Evolutionary conservation across 30 jellyfish, hydroid and myxozoan species (phyloP).

Genomic region (Hydractinia echinata): DNA sequence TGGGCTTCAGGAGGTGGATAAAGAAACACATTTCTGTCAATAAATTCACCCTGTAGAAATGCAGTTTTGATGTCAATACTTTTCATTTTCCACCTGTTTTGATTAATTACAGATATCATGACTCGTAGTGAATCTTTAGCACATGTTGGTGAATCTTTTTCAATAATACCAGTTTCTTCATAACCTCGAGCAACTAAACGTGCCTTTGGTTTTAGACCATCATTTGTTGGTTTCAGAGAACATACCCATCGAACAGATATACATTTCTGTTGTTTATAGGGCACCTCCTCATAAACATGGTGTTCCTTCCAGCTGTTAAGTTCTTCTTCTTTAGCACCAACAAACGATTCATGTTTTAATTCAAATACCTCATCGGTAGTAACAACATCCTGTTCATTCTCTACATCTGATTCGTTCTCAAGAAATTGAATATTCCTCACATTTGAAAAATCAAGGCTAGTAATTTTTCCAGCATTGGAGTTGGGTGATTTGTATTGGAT

Average conservation of each 20-base stretch:
- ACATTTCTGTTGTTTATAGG: background rate
- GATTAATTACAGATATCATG: background rate
- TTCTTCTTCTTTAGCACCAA: conserved; percentile 28
- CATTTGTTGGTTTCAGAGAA: conserved; percentile 4
- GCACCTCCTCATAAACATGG: conserved; percentile 29
- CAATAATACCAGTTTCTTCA: conserved; percentile 21
- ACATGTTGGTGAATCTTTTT: conserved; percentile 26
- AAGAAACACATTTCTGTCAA: conserved; percentile 19
- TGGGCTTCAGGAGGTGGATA: conserved; percentile 19
- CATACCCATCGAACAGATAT: conserved; percentile 41
- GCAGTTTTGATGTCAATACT: conserved; percentile 34
- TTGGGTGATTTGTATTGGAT: conserved; percentile 7
- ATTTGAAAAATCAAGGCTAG: background rate
- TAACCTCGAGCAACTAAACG: conserved; percentile 31
- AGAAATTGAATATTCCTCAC: background rate
- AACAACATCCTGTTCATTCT: background rate
- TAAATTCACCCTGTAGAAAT: conserved; percentile 34
- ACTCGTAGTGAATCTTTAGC: conserved; percentile 24
- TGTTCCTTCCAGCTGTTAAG: conserved; percentile 30
- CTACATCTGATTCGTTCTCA: background rate
- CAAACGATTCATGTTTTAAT: conserved; percentile 2
- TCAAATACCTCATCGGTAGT: conserved; percentile 1
- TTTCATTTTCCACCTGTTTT: conserved; percentile 31
- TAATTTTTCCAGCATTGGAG: background rate
- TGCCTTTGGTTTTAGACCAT: conserved; percentile 13